Evolutionary conservation across 2,888 invertebrate genomes (phyloP), one percentile per base, ranked within the genome.

Genomic region (Eumacrocentrus americanus): DNA sequence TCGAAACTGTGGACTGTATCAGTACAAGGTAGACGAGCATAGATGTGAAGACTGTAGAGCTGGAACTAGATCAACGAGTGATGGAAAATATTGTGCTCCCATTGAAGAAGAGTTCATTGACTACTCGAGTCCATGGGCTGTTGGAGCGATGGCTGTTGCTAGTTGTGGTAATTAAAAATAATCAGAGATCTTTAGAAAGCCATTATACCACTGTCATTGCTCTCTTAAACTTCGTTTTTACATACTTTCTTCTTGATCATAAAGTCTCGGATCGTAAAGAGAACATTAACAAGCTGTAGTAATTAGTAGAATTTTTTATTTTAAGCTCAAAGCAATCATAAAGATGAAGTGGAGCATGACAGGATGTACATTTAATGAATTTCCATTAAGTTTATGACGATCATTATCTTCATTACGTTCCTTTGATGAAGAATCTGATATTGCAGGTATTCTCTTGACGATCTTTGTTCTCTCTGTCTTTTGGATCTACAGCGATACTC

Each of bases 401-500:
- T 29, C 9, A 29, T 6, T 29, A 29, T 4, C 5, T 29, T 22
- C 25, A 38, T n/a, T 12, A 3, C 12, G 4, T 12, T 12, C 12
- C 11, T 38, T 12, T 38, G 4, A 38, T 12, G n/a, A 38, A 38
- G 2, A 23, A 46, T 25, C n/a, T n/a, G n/a, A n/a, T 51, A 53
- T 40, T 46, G 12, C 74, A 82, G 83, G 84, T 14, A 81, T 84
- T 11, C 60, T 84, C 4, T 65, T 82, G 34, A 83, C 84, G 0
- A 61, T 79, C 3, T 76, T 83, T 60, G 82, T 84, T 4, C 81
- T 78, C 1, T 70, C 80, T 6, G 81, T 85, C 5, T 85, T 85
- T 71, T 82, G 83, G 81, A 73, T 75, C 11, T 83, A 83, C 72
- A 78, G 81, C 50, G 80, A 83, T 34, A 86, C 86, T 0, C 85